Conservation (phyloP, 2,797 vertebrate species). For the Cheirogaleus major region DNA sequence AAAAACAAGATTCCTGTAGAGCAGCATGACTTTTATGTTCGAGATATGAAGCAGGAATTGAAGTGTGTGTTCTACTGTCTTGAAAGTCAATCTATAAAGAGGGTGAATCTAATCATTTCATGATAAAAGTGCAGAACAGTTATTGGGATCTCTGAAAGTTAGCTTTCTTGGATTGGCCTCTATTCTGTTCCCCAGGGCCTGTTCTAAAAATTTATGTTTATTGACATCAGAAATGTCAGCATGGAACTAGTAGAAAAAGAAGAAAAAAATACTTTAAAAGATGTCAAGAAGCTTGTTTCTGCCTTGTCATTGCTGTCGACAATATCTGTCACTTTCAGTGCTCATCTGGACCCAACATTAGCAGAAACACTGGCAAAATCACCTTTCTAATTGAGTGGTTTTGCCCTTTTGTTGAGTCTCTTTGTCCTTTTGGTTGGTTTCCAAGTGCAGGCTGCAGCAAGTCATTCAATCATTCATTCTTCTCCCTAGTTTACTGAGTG, state of each 20-base stretch:
- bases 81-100: neutral
- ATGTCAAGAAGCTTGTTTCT: neutral
- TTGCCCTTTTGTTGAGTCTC: too few relatives aligned
- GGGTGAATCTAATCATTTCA: neutral
- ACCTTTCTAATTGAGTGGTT: neutral
- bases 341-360: constrained; percentile 5
- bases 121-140: neutral
- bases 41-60: neutral
- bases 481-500: neutral
- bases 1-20: neutral
- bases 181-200: neutral
- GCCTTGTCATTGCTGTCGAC: neutral
- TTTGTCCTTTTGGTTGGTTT: neutral
- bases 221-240: constrained; percentile 30
- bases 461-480: neutral
- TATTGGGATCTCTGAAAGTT: neutral
- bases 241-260: neutral
- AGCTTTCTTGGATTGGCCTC: neutral
- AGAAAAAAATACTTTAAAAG: neutral
- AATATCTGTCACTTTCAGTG: neutral
- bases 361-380: constrained; percentile 22
- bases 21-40: neutral
- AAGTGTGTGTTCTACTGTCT: neutral
- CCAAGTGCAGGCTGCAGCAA: neutral
- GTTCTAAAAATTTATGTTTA: constrained; percentile 59